Evolutionary conservation across 2,113 vertebrate species (phyloP).

Genomic region (Pollimyrus isidori): DNA sequence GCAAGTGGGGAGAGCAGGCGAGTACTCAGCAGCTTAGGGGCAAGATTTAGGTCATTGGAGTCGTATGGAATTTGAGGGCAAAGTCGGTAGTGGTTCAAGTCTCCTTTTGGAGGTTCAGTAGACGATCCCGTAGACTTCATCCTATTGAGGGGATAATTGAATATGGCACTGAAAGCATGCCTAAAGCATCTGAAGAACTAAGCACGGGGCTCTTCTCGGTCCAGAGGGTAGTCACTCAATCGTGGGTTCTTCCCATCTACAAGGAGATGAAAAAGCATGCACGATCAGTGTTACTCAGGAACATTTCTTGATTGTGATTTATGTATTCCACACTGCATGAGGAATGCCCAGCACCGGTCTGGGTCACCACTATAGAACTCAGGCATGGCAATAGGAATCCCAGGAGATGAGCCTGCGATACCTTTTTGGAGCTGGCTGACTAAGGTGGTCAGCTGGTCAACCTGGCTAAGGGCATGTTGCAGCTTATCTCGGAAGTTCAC

Average conservation of each 20-base stretch:
- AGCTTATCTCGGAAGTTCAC: not conserved
- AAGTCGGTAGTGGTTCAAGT: not conserved
- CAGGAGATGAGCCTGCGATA: not conserved
- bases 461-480: not conserved
- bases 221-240: not conserved
- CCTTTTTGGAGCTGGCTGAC: not conserved
- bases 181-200: not conserved
- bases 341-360: not conserved
- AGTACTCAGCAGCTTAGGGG: too few species aligned
- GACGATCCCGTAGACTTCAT: not conserved
- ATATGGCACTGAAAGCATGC: not conserved
- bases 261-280: not conserved
- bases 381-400: not conserved
- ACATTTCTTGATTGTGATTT: not conserved
- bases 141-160: not conserved
- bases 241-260: not conserved
- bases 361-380: not conserved
- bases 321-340: not conserved
- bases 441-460: not conserved
- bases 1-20: too few species aligned
- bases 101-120: not conserved
- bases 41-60: too few species aligned
- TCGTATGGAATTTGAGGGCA: too few species aligned
- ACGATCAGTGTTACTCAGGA: not conserved
- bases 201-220: not conserved